phyloP scores from a whole-genome alignment of 2,113 vertebrate genomes.

The Scomber japonicus region DNA sequence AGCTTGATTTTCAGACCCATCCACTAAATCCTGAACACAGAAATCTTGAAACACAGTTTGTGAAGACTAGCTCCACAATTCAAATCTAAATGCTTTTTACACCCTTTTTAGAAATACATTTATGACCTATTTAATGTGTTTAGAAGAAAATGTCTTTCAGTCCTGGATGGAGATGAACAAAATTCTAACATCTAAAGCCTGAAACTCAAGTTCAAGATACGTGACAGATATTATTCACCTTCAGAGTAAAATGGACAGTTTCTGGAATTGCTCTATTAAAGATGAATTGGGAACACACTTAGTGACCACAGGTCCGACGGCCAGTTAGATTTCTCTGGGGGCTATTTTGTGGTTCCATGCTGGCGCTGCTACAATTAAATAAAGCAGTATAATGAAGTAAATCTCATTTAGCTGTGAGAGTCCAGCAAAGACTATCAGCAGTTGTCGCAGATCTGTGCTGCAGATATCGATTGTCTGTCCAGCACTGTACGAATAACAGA shows the following conservation, averaged over 20 bases:
- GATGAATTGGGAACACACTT: constrained; percentile 45
- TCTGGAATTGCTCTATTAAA: constrained; percentile 44
- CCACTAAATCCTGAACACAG: no score
- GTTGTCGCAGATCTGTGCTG: constrained; percentile 58
- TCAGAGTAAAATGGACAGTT: constrained; percentile 22
- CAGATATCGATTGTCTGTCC: constrained; percentile 67
- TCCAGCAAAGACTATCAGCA: constrained; percentile 56
- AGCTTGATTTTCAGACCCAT: no score
- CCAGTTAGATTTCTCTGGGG: constrained; percentile 53
- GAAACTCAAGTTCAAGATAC: no score
- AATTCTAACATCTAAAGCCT: no score
- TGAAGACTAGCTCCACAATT: no score
- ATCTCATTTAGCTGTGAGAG: constrained; percentile 66
- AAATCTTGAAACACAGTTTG: no score
- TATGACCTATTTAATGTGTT: no score
- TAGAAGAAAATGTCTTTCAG: no score
- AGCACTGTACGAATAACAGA: constrained; percentile 59
- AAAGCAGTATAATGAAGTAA: constrained; percentile 69
- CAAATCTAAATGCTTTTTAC: no score
- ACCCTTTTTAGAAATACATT: no score
- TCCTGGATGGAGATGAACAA: no score
- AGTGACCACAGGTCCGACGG: constrained; percentile 18
- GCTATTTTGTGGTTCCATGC: constrained; percentile 43
- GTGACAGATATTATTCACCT: background rate
- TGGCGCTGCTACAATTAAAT: constrained; percentile 58